Base-by-base conservation (phyloP, 2,888 invertebrate genomes). In the Pachydiplax longipennis region DNA sequence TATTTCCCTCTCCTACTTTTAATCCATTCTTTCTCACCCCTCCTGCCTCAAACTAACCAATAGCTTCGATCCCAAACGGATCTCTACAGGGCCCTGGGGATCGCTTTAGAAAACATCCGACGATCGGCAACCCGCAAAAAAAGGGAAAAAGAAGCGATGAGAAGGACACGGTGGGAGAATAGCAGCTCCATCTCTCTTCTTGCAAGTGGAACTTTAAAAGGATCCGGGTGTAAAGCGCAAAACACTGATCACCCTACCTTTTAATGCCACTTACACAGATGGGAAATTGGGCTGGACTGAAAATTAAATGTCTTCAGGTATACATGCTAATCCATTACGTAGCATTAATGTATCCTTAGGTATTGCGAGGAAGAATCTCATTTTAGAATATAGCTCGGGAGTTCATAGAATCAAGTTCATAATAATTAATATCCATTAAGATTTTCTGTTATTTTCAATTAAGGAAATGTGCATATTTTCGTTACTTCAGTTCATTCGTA, bases 161-260 rank as follows among this genome's bases (percentile, higher is more conserved):
- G 81, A 81, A 81, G 81, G 81, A 81, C 40, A 81, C 65, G 40
- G n/a, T n/a, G n/a, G 37, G 40, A 40, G n/a, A 81, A 81, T 40
- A 81, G 81, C 82, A 44, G 48, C 81, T 40, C 48, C 73, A 73
- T 73, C 73, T 73, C 73, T 73, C 31, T 73, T 73, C 73, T 73
- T 73, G 31, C 25, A 31, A 73, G 73, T 73, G 25, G 31, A 73
- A 73, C 73, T 73, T 73, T 73, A 31, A 73, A 73, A 25, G 31
- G 73, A 73, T 22, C 25, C 22, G n/a, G 65, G 65, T 65, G n/a
- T 65, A 65, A 65, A 25, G 25, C 73, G 13, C 22, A 1, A 31
- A 73, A 22, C 73, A 73, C 31, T 31, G 73, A 73, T 73, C 73
- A 73, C 73, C 12, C 73, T 73, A 73, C 25, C 73, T 73, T 31